Percentiles rank a stretch among this genome's conserved stretches.
Conservation (phyloP, 2,888 invertebrate genomes). For the Chrysolina haemoptera region DNA sequence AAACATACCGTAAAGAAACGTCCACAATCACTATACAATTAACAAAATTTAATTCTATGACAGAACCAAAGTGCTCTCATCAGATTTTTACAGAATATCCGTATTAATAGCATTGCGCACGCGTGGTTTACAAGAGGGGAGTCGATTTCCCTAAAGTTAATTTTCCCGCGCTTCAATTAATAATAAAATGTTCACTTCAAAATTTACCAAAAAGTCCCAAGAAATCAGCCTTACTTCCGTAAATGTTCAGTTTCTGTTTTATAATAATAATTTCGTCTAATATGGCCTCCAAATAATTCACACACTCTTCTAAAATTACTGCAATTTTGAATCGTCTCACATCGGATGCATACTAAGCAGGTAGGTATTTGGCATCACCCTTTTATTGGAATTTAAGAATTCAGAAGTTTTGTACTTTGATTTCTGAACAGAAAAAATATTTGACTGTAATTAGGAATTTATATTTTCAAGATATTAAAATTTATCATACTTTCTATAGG, state of each 20-base stretch:
- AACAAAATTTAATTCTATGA: constrained; percentile 62
- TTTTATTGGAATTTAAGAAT: neutral
- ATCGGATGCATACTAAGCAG: neutral
- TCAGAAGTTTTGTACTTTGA: no score
- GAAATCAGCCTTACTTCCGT: neutral
- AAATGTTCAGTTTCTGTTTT: neutral
- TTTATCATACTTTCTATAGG: no score
- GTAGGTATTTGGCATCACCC: neutral
- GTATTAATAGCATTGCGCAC: constrained; percentile 56
- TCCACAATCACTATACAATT: constrained; percentile 45
- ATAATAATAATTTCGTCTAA: neutral
- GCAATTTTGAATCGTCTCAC: neutral
- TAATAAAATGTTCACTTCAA: constrained; percentile 34
- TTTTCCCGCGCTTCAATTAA: constrained; percentile 47
- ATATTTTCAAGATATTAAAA: no score
- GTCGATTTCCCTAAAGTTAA: constrained; percentile 48
- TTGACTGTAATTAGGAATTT: no score
- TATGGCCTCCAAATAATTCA: neutral
- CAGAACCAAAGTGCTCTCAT: constrained; percentile 59
- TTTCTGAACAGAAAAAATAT: no score
- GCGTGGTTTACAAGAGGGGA: constrained; percentile 52
- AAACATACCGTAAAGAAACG: constrained; percentile 55
- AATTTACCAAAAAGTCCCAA: constrained; percentile 21
- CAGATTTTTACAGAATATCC: constrained; percentile 57
- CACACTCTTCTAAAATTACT: neutral